These are phyloP conservation scores for Heliconius charithonia DNA, from an alignment of 2,888 invertebrate species.

Conservation along the genomic window DNA sequence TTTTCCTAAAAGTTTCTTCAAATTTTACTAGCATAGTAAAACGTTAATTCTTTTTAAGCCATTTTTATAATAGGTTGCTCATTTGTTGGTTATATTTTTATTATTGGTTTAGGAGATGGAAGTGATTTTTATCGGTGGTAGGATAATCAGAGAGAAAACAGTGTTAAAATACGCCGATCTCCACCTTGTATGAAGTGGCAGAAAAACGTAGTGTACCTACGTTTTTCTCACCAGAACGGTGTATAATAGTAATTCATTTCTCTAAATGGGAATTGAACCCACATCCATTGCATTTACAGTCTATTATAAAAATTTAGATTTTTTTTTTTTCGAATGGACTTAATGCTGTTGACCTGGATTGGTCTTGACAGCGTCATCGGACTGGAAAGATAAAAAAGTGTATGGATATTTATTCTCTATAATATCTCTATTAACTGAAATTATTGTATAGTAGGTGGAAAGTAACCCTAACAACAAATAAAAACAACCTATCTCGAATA, in stretches of 20 bases:
- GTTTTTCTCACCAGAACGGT: too few species aligned
- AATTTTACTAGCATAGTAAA: neutral
- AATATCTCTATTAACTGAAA: too few species aligned
- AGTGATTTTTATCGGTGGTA: neutral
- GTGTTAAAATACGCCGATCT: neutral
- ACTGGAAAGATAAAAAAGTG: neutral
- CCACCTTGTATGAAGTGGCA: neutral
- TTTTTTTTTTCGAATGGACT: too few species aligned
- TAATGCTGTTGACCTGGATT: too few species aligned
- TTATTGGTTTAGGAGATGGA: neutral
- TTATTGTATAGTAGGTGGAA: neutral
- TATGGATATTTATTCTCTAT: neutral
- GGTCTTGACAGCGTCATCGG: too few species aligned
- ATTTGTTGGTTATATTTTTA: neutral
- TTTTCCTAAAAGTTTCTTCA: too few species aligned
- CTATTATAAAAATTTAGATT: neutral
- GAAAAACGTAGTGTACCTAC: too few species aligned
- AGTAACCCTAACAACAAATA: conserved; percentile 32
- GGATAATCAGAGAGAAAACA: neutral
- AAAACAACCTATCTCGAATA: conserved; percentile 53
- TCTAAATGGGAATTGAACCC: neutral
- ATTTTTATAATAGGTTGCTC: neutral
- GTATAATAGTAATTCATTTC: neutral
- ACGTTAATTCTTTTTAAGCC: too few species aligned
- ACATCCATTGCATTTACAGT: neutral